These are phyloP conservation scores for Drosophila baimaii DNA, from an alignment of 1,140 invertebrate genomes.

Conservation along the genomic window DNA sequence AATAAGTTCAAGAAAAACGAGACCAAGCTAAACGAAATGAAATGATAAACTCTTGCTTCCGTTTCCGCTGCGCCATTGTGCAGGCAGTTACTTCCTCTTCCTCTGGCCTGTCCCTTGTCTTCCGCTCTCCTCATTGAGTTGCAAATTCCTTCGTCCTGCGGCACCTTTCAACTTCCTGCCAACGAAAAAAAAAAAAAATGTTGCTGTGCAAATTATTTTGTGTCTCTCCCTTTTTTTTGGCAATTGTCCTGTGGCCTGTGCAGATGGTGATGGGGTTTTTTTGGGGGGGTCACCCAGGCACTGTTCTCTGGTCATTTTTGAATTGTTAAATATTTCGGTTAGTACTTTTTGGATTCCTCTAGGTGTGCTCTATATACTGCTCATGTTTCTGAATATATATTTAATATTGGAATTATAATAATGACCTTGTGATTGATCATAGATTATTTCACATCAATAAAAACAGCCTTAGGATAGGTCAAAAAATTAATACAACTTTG, in stretches of 20 bases:
- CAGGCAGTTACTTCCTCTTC: conserved; percentile 62
- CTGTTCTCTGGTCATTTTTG: conserved; percentile 25
- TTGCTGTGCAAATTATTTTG: conserved; percentile 40
- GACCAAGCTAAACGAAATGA: conserved; percentile 39
- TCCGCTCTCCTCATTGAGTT: conserved; percentile 49
- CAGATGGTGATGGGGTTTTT: conserved; percentile 14
- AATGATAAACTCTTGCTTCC: conserved; percentile 79
- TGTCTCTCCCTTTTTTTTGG: conserved; percentile 37
- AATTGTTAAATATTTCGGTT: conserved; percentile 13
- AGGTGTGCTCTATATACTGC: not conserved
- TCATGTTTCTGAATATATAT: not conserved
- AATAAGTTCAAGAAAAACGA: conserved; percentile 4
- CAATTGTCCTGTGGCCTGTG: conserved; percentile 21
- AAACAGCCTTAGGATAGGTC: no score
- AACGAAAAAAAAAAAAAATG: conserved; percentile 35
- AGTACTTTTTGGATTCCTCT: not conserved
- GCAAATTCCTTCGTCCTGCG: conserved; percentile 48
- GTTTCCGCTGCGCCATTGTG: conserved; percentile 84
- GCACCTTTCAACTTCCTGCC: conserved; percentile 33
- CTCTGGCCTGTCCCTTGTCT: conserved; percentile 12
- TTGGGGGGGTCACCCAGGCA: not conserved
- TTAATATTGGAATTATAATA: not conserved
- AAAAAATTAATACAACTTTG: no score
- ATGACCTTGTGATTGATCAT: no score
- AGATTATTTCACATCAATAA: no score